Percentiles rank a stretch among this genome's conserved stretches.
phyloP scores from a whole-genome alignment of 2,113 vertebrate species.

The Syngnathus scovelli region DNA sequence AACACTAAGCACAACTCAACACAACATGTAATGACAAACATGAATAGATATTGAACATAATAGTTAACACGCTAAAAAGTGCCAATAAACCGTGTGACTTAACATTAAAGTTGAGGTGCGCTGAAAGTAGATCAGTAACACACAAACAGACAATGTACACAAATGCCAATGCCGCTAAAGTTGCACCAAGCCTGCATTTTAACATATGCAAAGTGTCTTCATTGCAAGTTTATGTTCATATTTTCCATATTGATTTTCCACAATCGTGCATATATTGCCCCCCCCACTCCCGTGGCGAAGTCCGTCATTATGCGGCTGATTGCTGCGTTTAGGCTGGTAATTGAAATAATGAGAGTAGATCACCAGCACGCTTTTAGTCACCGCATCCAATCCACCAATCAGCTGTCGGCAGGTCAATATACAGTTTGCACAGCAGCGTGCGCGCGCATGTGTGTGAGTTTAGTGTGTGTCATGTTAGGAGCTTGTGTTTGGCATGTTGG shows the following conservation, averaged over 20 bases:
- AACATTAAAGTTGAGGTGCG: too few species aligned
- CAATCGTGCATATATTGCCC: background rate
- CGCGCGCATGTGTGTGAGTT: constrained; percentile 14
- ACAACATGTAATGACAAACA: too few species aligned
- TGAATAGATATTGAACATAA: too few species aligned
- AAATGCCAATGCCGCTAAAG: too few species aligned
- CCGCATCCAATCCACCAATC: constrained; percentile 99
- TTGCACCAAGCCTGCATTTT: too few species aligned
- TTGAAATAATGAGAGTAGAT: constrained; percentile 99
- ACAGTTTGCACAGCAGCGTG: constrained; percentile 10
- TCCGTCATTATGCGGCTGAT: constrained; percentile 74
- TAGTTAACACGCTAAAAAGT: background rate
- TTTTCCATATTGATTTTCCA: background rate
- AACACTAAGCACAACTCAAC: too few species aligned
- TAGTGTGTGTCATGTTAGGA: constrained; percentile 37
- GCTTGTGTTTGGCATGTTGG: constrained; percentile 27
- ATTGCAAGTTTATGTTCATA: background rate
- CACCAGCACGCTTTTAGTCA: constrained; percentile 99
- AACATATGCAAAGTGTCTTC: background rate
- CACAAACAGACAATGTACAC: too few species aligned
- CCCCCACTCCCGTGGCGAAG: background rate
- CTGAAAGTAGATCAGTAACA: too few species aligned
- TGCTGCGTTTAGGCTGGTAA: constrained; percentile 99
- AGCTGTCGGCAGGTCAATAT: constrained; percentile 86
- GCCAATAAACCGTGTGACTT: background rate